Conservation (phyloP, 2,113 vertebrate genomes). For the Romanogobio albipinnatus region DNA sequence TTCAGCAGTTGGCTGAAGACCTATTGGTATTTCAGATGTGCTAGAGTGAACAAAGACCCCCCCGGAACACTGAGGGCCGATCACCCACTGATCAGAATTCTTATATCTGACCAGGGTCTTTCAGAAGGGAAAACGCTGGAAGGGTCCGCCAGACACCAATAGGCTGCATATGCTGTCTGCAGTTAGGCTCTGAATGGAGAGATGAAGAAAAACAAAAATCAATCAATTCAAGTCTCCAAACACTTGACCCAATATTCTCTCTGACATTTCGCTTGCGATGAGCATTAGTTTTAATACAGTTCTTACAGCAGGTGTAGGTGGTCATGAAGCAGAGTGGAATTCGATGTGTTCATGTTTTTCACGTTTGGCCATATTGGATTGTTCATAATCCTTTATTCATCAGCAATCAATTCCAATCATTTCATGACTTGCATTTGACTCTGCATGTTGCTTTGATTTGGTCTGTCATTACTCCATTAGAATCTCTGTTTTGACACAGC, state of each 20-base stretch:
- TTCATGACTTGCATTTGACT: slow-evolving; percentile 5
- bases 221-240: slow-evolving; percentile 16
- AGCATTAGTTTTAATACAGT: neutral
- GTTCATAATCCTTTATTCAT: neutral
- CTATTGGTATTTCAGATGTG: slow-evolving; percentile 65
- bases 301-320: neutral
- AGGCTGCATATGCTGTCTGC: slow-evolving; percentile 33
- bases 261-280: slow-evolving; percentile 24
- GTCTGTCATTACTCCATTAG: slow-evolving; percentile 5
- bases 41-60: slow-evolving; percentile 54
- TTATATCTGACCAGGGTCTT: slow-evolving; percentile 52
- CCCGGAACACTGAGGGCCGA: slow-evolving; percentile 44
- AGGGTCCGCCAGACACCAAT: slow-evolving; percentile 41
- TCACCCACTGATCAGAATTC: slow-evolving; percentile 49
- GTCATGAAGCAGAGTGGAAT: neutral
- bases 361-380: neutral
- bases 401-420: neutral
- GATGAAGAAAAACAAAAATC: slow-evolving; percentile 27
- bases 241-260: neutral
- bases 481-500: slow-evolving; percentile 11
- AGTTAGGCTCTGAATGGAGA: slow-evolving; percentile 42
- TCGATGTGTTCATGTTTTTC: neutral
- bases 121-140: slow-evolving; percentile 31
- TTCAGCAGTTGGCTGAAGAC: slow-evolving; percentile 59
- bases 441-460: slow-evolving; percentile 6